phyloP scores from a whole-genome alignment of 2,113 vertebrate species.

The Gracilinanus agilis region DNA sequence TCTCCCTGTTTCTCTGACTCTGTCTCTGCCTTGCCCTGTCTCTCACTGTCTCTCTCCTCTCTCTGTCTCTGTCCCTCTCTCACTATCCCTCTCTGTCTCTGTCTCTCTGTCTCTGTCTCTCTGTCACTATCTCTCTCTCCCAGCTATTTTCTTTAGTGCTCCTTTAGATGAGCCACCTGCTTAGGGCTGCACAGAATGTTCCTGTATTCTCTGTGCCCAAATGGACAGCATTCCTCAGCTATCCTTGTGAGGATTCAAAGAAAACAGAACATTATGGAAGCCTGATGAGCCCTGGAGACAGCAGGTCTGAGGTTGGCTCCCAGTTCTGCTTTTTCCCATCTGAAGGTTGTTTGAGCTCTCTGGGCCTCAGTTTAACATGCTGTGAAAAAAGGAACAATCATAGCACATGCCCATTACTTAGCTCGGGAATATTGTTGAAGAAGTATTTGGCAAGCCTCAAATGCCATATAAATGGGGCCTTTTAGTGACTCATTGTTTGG shows the following conservation, averaged over 20 bases:
- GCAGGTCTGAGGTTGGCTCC: neutral
- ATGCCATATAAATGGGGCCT: neutral
- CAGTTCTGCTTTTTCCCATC: neutral
- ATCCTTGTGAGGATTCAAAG: neutral
- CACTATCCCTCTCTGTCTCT: rapidly evolving
- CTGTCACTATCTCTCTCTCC: neutral
- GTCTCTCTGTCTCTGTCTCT: no score
- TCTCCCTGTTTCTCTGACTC: no score
- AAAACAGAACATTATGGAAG: neutral
- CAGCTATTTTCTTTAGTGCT: neutral
- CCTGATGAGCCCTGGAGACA: rapidly evolving
- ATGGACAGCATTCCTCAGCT: neutral
- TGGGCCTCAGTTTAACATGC: neutral
- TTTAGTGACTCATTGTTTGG: neutral
- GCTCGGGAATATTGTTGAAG: neutral
- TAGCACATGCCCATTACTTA: neutral
- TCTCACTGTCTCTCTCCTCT: no score
- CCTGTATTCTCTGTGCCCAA: neutral
- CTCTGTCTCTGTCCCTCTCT: no score
- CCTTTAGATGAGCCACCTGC: no score
- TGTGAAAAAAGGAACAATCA: neutral
- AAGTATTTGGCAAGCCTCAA: neutral
- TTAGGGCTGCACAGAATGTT: neutral
- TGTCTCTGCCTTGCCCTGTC: no score
- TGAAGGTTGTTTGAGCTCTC: neutral